phyloP scores from a whole-genome alignment of 2,797 vertebrate genomes.

The Rhabdophis nuchalis region DNA sequence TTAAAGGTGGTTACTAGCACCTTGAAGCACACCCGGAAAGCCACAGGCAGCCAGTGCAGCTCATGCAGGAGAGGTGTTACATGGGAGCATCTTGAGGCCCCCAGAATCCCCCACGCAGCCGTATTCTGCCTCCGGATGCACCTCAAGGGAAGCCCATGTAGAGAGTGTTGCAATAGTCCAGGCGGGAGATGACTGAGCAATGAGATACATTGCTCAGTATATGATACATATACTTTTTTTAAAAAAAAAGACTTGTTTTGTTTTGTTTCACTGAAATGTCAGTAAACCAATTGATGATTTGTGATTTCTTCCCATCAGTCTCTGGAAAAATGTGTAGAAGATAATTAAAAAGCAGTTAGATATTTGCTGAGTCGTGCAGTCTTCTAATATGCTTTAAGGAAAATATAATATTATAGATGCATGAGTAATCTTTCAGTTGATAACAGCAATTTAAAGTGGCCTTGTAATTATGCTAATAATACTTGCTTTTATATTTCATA shows the following conservation, averaged over 20 bases:
- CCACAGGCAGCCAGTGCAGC: no score
- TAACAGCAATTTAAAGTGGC: conserved; percentile 54
- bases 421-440: conserved; percentile 44
- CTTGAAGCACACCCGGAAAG: no score
- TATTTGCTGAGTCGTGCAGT: conserved; percentile 58
- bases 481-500: conserved; percentile 37
- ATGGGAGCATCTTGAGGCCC: no score
- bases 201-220: conserved; percentile 8
- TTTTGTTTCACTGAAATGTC: conserved; percentile 19
- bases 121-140: no score
- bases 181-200: no score
- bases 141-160: no score
- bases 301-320: conserved; percentile 19
- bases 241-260: not conserved
- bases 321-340: conserved; percentile 26
- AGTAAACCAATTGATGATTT: conserved; percentile 23
- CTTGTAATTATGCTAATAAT: conserved; percentile 58
- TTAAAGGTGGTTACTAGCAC: no score
- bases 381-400: conserved; percentile 50
- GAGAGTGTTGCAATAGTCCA: no score
- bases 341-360: conserved; percentile 56
- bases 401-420: conserved; percentile 46
- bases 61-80: no score
- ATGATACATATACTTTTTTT: conserved; percentile 1
- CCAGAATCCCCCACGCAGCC: no score